A percentile compares a stretch with the other conserved stretches of the same genome.
These are phyloP conservation scores for Neosalanx taihuensis DNA, from an alignment of 2,797 vertebrate species.

Conservation along the genomic window DNA sequence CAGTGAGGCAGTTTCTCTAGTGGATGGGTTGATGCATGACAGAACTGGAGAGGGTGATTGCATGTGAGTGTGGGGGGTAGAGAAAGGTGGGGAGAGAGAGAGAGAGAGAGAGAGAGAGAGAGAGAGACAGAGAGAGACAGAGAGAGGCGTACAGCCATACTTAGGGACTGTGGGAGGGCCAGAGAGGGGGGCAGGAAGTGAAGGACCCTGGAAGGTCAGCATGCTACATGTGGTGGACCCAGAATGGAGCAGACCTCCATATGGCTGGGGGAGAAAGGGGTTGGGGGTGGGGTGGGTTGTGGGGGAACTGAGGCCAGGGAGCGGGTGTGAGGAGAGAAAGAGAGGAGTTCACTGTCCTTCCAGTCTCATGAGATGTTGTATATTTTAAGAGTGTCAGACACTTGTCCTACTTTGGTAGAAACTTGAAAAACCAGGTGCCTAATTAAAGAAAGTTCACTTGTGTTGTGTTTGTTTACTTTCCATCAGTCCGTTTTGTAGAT, in stretches of 20 bases:
- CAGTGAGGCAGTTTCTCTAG: constrained; percentile 50
- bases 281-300: constrained; percentile 32
- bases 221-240: constrained; percentile 39
- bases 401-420: no score
- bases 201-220: constrained; percentile 53
- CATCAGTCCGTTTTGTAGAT: background rate
- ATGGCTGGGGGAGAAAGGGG: constrained; percentile 40
- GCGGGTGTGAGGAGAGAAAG: constrained; percentile 20
- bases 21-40: constrained; percentile 25
- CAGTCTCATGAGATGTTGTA: background rate
- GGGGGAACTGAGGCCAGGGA: constrained; percentile 12
- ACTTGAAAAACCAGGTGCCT: background rate
- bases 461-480: background rate
- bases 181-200: constrained; percentile 27
- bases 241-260: constrained; percentile 48
- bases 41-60: constrained; percentile 21
- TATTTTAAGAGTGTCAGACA: background rate
- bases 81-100: background rate
- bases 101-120: constrained; percentile 2
- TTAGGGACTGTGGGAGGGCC: background rate
- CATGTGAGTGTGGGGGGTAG: constrained; percentile 10
- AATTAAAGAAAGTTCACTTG: background rate
- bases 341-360: constrained; percentile 30
- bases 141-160: background rate
- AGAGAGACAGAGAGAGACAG: constrained; percentile 1